These are phyloP conservation scores for Hydractinia symbiolongicarpus DNA, from an alignment of 30 jellyfish, hydroid and myxozoan species.

Conservation along the genomic window DNA sequence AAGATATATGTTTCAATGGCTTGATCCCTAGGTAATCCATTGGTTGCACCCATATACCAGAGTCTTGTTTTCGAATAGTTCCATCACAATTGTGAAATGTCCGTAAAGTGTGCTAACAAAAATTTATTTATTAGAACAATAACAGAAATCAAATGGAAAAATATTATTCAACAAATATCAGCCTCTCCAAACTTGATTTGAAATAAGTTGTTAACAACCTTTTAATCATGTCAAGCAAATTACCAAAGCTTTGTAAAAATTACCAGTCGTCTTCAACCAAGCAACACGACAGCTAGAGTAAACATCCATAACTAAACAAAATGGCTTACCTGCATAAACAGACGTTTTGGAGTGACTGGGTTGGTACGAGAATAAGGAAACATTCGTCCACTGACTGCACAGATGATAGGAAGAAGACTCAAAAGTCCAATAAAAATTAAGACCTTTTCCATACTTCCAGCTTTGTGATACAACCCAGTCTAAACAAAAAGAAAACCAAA, in stretches of 20 bases:
- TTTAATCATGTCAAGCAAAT: not conserved
- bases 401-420: constrained; percentile 38
- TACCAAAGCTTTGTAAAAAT: no score
- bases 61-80: constrained; percentile 54
- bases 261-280: not conserved
- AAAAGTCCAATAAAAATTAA: constrained; percentile 20
- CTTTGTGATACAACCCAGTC: constrained; percentile 17
- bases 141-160: not conserved
- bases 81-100: constrained; percentile 69
- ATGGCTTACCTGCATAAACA: constrained; percentile 49
- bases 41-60: constrained; percentile 95
- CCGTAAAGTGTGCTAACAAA: constrained; percentile 63
- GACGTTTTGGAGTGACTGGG: constrained; percentile 84
- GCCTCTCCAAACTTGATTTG: not conserved
- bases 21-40: constrained; percentile 62
- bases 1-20: constrained; percentile 47
- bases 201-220: not conserved
- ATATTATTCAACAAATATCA: not conserved
- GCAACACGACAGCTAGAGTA: not conserved
- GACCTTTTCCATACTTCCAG: not conserved
- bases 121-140: not conserved
- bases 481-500: no score
- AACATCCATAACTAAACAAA: no score
- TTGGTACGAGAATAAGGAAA: constrained; percentile 58
- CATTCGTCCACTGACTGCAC: constrained; percentile 48